Evolutionary conservation across 2,888 invertebrate genomes (phyloP).

Genomic region (Caenorhabditis japonica): DNA sequence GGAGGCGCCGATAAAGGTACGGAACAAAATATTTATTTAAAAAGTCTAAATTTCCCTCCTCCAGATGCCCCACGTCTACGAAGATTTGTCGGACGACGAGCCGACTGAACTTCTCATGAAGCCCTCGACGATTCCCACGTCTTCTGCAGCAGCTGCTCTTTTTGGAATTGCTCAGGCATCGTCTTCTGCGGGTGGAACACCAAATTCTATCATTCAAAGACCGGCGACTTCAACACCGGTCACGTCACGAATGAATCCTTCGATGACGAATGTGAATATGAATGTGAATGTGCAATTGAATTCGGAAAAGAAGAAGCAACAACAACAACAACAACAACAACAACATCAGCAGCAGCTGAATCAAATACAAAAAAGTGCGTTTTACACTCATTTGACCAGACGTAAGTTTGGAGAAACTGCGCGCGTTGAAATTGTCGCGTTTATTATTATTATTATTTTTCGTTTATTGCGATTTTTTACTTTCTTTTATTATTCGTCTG

Average conservation of each 20-base stretch:
- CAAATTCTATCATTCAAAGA: neutral
- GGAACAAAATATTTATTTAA: neutral
- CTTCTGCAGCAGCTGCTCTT: slow-evolving; percentile 30
- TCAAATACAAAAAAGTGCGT: slow-evolving; percentile 5
- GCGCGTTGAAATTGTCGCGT: too few species aligned
- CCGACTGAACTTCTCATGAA: slow-evolving; percentile 15
- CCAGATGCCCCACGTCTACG: slow-evolving; percentile 13
- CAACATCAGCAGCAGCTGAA: too few species aligned
- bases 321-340: slow-evolving; percentile 20
- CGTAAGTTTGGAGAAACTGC: too few species aligned
- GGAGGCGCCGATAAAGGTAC: slow-evolving; percentile 36
- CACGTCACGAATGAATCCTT: slow-evolving; percentile 16
- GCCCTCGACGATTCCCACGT: neutral
- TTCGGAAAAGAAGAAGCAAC: slow-evolving; percentile 15
- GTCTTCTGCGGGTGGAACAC: neutral
- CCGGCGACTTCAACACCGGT: slow-evolving; percentile 8
- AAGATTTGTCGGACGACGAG: slow-evolving; percentile 40
- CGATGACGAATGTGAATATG: slow-evolving; percentile 7
- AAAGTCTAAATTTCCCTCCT: neutral
- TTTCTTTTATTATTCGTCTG: too few species aligned
- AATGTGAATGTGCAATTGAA: slow-evolving; percentile 1
- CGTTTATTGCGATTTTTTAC: too few species aligned
- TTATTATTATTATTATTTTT: too few species aligned
- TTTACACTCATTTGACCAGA: slow-evolving; percentile 7
- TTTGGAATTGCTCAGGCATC: slow-evolving; percentile 29